These are phyloP conservation scores for Plusia festucae DNA, from an alignment of 2,888 invertebrate species.

Conservation along the genomic window DNA sequence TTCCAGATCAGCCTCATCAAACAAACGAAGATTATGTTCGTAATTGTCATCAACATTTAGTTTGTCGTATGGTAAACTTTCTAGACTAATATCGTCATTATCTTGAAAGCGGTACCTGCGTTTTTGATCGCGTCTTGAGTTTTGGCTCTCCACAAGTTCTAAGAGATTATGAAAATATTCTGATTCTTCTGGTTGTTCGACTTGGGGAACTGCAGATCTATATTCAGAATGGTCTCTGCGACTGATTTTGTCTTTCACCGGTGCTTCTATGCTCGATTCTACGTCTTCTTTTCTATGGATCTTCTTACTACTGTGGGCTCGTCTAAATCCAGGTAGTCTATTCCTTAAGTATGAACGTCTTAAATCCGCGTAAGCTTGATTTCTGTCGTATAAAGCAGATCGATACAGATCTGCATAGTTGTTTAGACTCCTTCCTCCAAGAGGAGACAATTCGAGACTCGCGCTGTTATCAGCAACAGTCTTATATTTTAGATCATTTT, in stretches of 20 bases:
- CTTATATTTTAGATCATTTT: constrained; percentile 3
- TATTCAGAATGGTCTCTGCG: constrained; percentile 8
- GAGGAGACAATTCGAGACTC: constrained; percentile 14
- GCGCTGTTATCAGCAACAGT: not conserved
- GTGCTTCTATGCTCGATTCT: constrained; percentile 5
- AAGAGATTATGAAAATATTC: constrained; percentile 15
- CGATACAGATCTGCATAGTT: constrained; percentile 2
- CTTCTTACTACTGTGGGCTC: not conserved
- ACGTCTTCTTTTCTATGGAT: constrained; percentile 9
- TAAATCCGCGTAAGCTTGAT: not conserved
- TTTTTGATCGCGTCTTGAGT: constrained; percentile 4
- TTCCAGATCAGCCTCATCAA: not conserved
- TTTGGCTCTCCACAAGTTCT: constrained; percentile 5
- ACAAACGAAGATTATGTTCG: not conserved
- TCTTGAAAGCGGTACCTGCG: not conserved
- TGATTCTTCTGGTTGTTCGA: constrained; percentile 13
- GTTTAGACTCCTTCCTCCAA: not conserved
- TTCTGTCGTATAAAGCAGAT: not conserved
- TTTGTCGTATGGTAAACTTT: constrained; percentile 10
- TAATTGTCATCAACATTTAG: not conserved
- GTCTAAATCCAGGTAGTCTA: constrained; percentile 1
- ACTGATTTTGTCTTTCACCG: not conserved
- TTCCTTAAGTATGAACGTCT: constrained; percentile 14
- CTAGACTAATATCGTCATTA: constrained; percentile 7
- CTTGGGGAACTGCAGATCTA: not conserved